A percentile compares a stretch with the other conserved stretches of the same genome.
phyloP scores from a whole-genome alignment of 2,888 invertebrate species.

The Epirrhoe tristata region DNA sequence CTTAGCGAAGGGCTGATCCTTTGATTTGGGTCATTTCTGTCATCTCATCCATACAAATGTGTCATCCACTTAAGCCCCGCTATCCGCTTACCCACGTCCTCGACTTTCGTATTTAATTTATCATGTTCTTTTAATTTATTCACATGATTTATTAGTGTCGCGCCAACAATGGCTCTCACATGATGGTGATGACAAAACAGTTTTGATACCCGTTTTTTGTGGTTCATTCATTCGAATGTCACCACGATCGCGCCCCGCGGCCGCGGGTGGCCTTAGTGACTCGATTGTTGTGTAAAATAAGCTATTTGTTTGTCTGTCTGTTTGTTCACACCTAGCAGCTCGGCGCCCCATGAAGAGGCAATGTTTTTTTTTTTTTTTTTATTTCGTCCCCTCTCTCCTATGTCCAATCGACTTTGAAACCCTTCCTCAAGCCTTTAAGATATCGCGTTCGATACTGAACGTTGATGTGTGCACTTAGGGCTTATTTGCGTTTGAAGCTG shows the following conservation, averaged over 20 bases:
- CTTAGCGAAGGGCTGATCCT: neutral
- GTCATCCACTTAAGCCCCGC: neutral
- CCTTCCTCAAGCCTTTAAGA: conserved; percentile 42
- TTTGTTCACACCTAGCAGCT: conserved; percentile 49
- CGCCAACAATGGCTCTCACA: conserved; percentile 29
- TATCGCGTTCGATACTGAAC: conserved; percentile 19
- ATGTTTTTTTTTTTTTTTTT: conserved; percentile 49
- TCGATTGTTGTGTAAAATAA: conserved; percentile 49
- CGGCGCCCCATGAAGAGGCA: conserved; percentile 41
- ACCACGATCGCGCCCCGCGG: conserved; percentile 32
- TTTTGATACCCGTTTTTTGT: conserved; percentile 39
- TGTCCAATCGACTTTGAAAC: conserved; percentile 53
- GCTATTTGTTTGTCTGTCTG: conserved; percentile 50
- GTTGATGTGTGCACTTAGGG: conserved; percentile 24
- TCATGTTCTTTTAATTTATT: conserved; percentile 33
- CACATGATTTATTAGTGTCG: conserved; percentile 30
- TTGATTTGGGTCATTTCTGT: neutral
- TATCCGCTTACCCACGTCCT: conserved; percentile 11
- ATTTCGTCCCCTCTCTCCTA: conserved; percentile 45
- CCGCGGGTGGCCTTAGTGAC: conserved; percentile 43
- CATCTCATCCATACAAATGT: conserved; percentile 1
- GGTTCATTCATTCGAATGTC: conserved; percentile 41
- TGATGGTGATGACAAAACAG: conserved; percentile 42
- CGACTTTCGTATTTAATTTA: conserved; percentile 26
- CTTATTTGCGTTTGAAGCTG: conserved; percentile 13